Evolutionary conservation across 2,113 vertebrate genomes (phyloP).

Genomic region (Corapipo altera): DNA sequence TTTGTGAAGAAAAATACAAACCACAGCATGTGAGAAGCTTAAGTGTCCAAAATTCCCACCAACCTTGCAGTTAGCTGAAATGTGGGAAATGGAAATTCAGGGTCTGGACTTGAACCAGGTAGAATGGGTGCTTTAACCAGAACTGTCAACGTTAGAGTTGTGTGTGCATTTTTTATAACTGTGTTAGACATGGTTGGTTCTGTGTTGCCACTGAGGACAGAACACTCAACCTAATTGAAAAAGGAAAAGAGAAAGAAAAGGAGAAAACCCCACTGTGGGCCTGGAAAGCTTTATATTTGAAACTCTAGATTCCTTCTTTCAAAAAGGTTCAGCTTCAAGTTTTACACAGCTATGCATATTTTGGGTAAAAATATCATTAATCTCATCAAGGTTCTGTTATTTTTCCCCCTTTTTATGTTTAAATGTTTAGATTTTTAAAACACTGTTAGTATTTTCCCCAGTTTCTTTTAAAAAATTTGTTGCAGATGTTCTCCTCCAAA

Average conservation of each 20-base stretch:
- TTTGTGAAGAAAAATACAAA: neutral
- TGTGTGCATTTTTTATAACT: neutral
- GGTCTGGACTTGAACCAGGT: neutral
- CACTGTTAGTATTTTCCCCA: neutral
- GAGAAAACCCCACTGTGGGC: fast-evolving
- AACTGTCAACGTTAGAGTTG: neutral
- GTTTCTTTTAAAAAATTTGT: neutral
- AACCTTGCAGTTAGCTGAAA: neutral
- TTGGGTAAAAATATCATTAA: neutral
- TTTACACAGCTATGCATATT: neutral
- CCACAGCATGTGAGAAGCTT: neutral
- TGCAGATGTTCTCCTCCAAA: neutral
- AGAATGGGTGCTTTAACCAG: neutral
- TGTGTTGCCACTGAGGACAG: neutral
- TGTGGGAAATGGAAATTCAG: neutral
- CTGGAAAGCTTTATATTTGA: neutral
- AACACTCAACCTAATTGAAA: neutral
- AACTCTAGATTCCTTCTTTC: neutral
- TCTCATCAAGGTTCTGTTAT: neutral
- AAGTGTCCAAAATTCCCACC: neutral
- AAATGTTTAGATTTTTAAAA: neutral
- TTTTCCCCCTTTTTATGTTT: neutral
- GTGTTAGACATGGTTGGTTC: neutral
- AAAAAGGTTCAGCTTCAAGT: neutral
- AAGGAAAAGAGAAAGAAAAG: neutral